Conservation (phyloP, 2,113 vertebrate species). For the Myxocyprinus asiaticus region DNA sequence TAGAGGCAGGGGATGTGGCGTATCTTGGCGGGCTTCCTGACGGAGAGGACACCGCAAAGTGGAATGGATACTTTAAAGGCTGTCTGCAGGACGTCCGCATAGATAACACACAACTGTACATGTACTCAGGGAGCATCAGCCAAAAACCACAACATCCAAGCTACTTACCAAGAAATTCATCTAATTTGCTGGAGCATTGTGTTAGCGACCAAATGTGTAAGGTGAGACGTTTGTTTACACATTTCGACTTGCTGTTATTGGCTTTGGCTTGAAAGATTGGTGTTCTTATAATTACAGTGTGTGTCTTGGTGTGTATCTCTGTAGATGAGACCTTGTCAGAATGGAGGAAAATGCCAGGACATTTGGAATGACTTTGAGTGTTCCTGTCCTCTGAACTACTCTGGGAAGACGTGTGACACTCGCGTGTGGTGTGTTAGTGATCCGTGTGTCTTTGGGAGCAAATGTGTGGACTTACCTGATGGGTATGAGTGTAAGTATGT, state of each 20-base stretch:
- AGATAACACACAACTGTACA: conserved; percentile 75
- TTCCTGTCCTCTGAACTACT: conserved; percentile 81
- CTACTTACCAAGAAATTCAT: conserved; percentile 40
- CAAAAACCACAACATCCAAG: conserved; percentile 21
- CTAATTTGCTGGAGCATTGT: conserved; percentile 80
- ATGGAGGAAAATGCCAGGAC: conserved; percentile 82
- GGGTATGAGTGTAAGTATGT: conserved; percentile 91
- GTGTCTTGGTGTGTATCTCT: conserved; percentile 14
- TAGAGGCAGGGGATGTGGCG: conserved; percentile 69
- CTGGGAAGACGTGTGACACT: conserved; percentile 84
- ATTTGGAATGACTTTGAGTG: conserved; percentile 96
- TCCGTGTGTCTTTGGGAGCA: conserved; percentile 78
- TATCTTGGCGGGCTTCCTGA: conserved; percentile 80
- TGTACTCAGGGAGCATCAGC: conserved; percentile 55
- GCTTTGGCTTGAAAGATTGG: too few relatives aligned
- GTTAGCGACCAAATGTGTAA: conserved; percentile 86
- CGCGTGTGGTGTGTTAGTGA: conserved; percentile 84
- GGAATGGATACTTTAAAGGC: conserved; percentile 91
- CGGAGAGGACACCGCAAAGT: conserved; percentile 56
- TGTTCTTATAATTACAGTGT: too few relatives aligned
- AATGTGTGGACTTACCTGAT: conserved; percentile 80
- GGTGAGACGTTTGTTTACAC: conserved; percentile 67
- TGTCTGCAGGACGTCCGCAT: conserved; percentile 90
- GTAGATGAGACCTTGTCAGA: conserved; percentile 84
- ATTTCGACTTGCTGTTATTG: too few relatives aligned